Base-by-base conservation (phyloP, 1,140 invertebrate species). In the Rhopalosiphum padi region DNA sequence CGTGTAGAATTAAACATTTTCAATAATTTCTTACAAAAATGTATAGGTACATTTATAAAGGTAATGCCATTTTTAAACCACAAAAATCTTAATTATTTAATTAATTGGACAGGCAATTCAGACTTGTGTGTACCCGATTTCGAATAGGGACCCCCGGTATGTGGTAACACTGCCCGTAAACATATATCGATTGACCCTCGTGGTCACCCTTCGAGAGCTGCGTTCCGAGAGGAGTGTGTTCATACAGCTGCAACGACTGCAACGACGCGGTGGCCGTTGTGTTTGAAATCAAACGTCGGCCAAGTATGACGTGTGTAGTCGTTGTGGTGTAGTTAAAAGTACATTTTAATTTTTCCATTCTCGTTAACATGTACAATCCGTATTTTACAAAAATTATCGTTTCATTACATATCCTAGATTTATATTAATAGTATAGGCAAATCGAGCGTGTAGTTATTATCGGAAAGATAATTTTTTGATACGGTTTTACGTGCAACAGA, bases 181-280 rank as follows among this genome's bases (percentile, higher is more conserved):
- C 88, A 55, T 89, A 68, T 68, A 90, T 90, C 89, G 89, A 90
- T 90, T 90, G 89, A 90, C 89, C 89, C 89, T 90, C 89, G 89
- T 90, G 89, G 89, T 90, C 53, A 43, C 55, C 89, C 53, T 25
- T 68, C 53, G 55, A 60, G 55, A 68, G 41, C 41, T 77, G 51
- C n/a, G 55, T 89, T 53, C 51, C 88, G 53, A 18, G 89, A 60
- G 89, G 30, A 43, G 37, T 51, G 37, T 37, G 37, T n/a, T 60
- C 53, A 18, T 68, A 68, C 89, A 60, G 89, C 89, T 90, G 89
- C 89, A 60, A 68, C 89, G 51, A 68, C 89, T 90, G 89, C 55
- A 90, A 60, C 89, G 89, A 68, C 53, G 48, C 48, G 53, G 25
- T 25, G 37, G 55, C 89, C 89, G 89, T 90, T 90, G 89, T 90